phyloP scores from a whole-genome alignment of 2,797 vertebrate species.

The Bradypodion pumilum region DNA sequence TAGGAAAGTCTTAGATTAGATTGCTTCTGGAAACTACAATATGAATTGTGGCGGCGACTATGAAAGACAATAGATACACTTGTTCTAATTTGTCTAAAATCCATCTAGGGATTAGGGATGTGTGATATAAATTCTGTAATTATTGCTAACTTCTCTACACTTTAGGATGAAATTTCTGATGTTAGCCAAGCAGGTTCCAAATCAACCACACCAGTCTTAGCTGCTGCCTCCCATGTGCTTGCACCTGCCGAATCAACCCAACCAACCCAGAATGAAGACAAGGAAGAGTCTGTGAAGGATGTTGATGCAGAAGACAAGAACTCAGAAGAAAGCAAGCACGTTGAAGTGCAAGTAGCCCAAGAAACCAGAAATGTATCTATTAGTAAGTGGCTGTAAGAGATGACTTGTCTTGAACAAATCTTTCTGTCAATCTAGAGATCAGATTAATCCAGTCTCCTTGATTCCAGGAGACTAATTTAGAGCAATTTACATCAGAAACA shows the following conservation, averaged over 20 bases:
- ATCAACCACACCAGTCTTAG: slow-evolving; percentile 76
- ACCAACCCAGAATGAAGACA: slow-evolving; percentile 73
- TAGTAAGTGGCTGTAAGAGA: slow-evolving; percentile 75
- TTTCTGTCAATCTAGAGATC: background rate
- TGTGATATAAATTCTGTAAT: slow-evolving; percentile 16
- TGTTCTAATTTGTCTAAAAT: background rate
- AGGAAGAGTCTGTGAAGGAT: slow-evolving; percentile 77
- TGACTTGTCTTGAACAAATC: background rate
- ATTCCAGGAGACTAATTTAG: background rate
- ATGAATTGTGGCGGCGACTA: background rate
- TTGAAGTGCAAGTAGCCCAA: slow-evolving; percentile 77
- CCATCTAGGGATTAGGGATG: background rate
- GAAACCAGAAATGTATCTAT: slow-evolving; percentile 85
- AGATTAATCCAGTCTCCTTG: background rate
- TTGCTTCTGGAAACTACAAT: background rate
- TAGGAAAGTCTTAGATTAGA: background rate
- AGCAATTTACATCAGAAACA: background rate
- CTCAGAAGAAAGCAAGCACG: slow-evolving; percentile 82
- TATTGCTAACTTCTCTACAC: slow-evolving; percentile 4
- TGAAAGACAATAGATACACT: background rate
- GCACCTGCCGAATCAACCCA: slow-evolving; percentile 73
- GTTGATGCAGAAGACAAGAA: slow-evolving; percentile 75
- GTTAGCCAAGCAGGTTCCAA: slow-evolving; percentile 79
- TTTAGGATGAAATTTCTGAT: slow-evolving; percentile 91
- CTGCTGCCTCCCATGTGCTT: slow-evolving; percentile 75